A percentile compares a stretch with the other conserved stretches of the same genome.
These are phyloP conservation scores for Maconellicoccus hirsutus DNA, from an alignment of 1,140 invertebrate genomes.

Conservation along the genomic window DNA sequence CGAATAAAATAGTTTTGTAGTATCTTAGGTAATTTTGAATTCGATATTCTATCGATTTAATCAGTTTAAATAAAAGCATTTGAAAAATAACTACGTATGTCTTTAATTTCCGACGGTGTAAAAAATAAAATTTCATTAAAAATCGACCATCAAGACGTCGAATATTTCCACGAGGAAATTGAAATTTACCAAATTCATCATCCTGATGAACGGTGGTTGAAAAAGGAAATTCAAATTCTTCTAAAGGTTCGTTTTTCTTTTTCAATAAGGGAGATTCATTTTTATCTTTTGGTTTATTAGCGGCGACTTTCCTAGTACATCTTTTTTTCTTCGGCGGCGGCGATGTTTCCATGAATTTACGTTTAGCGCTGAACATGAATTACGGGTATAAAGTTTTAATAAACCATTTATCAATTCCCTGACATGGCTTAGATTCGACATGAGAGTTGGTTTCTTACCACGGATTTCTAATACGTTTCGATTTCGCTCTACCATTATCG, in stretches of 20 bases:
- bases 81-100: too few species aligned
- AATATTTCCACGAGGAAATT: background rate
- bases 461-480: constrained; percentile 7
- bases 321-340: background rate
- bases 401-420: background rate
- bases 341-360: background rate
- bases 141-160: too few species aligned
- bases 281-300: background rate
- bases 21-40: too few species aligned
- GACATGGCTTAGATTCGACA: background rate
- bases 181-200: constrained; percentile 3
- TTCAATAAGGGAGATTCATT: background rate
- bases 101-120: too few species aligned
- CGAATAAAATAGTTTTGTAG: too few species aligned
- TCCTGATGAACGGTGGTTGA: constrained; percentile 4
- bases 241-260: background rate
- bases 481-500: background rate
- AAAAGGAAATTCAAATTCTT: constrained; percentile 9
- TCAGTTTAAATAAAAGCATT: too few species aligned
- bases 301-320: background rate
- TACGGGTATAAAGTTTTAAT: background rate
- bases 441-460: background rate
- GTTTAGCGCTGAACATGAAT: background rate
- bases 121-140: too few species aligned
- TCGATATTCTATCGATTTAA: too few species aligned